Evolutionary conservation across 2,888 invertebrate species (phyloP).

Genomic region (Caenorhabditis sp.): DNA sequence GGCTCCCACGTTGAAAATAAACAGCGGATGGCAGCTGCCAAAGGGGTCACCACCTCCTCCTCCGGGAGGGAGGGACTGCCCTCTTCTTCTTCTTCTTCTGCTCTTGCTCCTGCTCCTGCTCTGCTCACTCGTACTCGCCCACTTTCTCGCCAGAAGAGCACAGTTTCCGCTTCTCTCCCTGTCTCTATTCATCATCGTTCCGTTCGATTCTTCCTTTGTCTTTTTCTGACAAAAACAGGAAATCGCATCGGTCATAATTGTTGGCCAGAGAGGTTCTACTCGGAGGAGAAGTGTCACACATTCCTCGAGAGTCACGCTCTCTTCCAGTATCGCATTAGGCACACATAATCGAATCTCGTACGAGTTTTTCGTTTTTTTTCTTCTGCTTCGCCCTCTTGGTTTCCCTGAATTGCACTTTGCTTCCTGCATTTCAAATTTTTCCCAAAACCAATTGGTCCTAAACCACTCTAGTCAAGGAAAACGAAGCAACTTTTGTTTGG

Average conservation of each 20-base stretch:
- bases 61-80: background rate
- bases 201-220: slow-evolving; percentile 10
- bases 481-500: background rate
- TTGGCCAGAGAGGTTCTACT: slow-evolving; percentile 8
- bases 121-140: too few relatives aligned
- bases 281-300: slow-evolving; percentile 1
- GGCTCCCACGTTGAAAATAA: slow-evolving; percentile 3
- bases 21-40: slow-evolving; percentile 1
- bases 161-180: slow-evolving; percentile 8
- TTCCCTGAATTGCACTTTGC: background rate
- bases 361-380: slow-evolving; percentile 25
- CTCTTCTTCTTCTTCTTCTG: background rate
- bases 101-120: too few relatives aligned
- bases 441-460: too few relatives aligned
- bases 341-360: slow-evolving; percentile 42
- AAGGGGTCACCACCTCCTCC: slow-evolving; percentile 2
- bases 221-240: slow-evolving; percentile 43
- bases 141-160: slow-evolving; percentile 5
- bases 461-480: too few relatives aligned
- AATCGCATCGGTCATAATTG: slow-evolving; percentile 41
- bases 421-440: background rate
- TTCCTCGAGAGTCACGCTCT: slow-evolving; percentile 37
- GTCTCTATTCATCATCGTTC: background rate
- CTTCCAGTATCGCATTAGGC: slow-evolving; percentile 49
- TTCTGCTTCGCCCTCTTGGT: slow-evolving; percentile 38